Evolutionary conservation across 2,113 vertebrate species (phyloP).

Genomic region (Oryzias curvinotus): DNA sequence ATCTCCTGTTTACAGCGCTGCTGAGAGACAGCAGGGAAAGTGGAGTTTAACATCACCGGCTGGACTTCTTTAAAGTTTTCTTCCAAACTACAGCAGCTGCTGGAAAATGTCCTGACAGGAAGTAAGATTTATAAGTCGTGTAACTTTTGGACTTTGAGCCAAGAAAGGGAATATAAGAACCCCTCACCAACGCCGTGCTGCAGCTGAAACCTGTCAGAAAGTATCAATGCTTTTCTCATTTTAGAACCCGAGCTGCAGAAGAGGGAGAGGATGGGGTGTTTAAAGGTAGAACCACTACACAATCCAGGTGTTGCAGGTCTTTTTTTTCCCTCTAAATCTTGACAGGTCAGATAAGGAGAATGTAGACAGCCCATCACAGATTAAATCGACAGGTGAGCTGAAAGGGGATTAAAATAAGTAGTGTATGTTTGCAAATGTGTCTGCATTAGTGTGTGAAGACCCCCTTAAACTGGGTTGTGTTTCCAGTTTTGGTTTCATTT

Average conservation of each 20-base stretch:
- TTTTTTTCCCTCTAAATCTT: conserved; percentile 46
- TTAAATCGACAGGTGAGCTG: conserved; percentile 74
- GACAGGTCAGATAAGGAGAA: conserved; percentile 66
- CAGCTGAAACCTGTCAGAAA: conserved; percentile 47
- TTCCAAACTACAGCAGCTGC: conserved; percentile 80
- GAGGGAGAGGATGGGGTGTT: conserved; percentile 25
- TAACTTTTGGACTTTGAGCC: conserved; percentile 89
- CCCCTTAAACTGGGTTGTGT: neutral
- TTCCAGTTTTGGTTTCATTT: neutral
- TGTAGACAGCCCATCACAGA: conserved; percentile 66
- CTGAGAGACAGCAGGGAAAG: conserved; percentile 83
- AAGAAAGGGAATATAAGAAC: conserved; percentile 87
- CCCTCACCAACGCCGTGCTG: conserved; percentile 10
- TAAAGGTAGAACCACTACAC: conserved; percentile 43
- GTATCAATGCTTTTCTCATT: conserved; percentile 82
- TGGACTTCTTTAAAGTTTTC: conserved; percentile 85
- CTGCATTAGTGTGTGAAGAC: neutral
- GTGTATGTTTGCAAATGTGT: conserved; percentile 4
- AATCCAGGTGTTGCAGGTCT: conserved; percentile 70
- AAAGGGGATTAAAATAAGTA: conserved; percentile 53
- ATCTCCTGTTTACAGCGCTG: conserved; percentile 74
- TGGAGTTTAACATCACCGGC: conserved; percentile 84
- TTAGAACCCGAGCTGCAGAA: conserved; percentile 52
- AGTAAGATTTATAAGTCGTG: conserved; percentile 92
- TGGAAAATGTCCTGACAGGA: conserved; percentile 94